phyloP scores from a whole-genome alignment of 2,113 vertebrate species.

The Pandion haliaetus region DNA sequence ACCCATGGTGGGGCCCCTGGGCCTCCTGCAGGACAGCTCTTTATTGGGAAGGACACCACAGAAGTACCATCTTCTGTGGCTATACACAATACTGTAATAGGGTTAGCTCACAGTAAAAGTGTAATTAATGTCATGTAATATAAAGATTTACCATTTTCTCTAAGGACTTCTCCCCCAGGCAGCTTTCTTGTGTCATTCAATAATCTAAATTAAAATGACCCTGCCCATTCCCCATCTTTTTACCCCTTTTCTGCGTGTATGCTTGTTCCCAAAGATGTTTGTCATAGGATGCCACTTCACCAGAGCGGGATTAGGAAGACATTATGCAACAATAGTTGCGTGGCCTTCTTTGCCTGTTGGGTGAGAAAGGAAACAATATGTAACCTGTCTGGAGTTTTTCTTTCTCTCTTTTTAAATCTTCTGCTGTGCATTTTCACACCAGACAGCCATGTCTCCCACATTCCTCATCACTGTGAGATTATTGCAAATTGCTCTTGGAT shows the following conservation, averaged over 20 bases:
- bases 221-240: neutral
- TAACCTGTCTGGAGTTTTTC: neutral
- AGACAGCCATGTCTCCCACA: neutral
- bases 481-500: neutral
- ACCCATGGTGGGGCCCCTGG: neutral
- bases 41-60: neutral
- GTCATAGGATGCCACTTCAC: neutral
- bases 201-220: neutral
- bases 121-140: conserved; percentile 45
- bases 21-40: neutral
- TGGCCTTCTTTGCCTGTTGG: neutral
- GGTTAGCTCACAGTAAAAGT: conserved; percentile 31
- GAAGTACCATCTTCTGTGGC: neutral
- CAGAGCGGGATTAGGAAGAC: neutral
- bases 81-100: neutral
- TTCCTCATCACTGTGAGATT: neutral
- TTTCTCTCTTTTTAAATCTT: neutral
- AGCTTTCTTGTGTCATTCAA: neutral
- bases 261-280: neutral
- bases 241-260: neutral
- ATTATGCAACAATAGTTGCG: neutral
- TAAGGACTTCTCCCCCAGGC: conserved; percentile 2
- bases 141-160: conserved; percentile 58
- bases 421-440: neutral
- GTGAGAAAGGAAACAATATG: neutral